Evolutionary conservation across 2,888 invertebrate species (phyloP).

Genomic region (Drosophila fungiperda): DNA sequence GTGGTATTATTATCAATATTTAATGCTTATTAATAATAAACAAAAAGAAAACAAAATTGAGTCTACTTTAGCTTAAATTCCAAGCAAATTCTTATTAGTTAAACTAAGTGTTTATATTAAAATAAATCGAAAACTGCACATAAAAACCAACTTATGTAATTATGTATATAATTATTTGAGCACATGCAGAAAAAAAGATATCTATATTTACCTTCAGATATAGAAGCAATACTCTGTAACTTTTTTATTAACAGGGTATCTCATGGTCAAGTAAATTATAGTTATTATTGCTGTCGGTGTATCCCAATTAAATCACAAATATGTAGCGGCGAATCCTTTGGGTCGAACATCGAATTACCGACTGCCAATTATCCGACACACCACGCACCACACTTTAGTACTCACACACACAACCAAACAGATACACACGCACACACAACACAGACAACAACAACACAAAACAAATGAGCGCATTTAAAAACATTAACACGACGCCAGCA

Average conservation of each 20-base stretch:
- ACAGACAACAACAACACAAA: constrained; percentile 19
- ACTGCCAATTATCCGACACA: constrained; percentile 59
- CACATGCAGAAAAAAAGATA: background rate
- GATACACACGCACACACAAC: constrained; percentile 14
- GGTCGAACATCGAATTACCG: constrained; percentile 62
- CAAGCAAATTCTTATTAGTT: background rate
- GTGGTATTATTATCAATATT: background rate
- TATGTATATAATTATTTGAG: background rate
- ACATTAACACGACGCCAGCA: constrained; percentile 59
- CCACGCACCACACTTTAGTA: constrained; percentile 2
- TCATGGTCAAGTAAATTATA: background rate
- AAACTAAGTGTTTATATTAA: background rate
- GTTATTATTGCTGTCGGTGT: constrained; percentile 1
- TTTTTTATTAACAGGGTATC: background rate
- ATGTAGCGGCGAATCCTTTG: constrained; percentile 20
- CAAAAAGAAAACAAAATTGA: background rate
- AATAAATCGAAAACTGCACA: background rate
- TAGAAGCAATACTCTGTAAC: background rate
- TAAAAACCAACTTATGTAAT: background rate
- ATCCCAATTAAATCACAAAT: constrained; percentile 39
- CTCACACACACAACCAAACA: constrained; percentile 31
- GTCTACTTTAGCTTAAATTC: background rate
- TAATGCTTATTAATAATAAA: background rate
- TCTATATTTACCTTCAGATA: background rate
- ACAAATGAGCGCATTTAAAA: constrained; percentile 75